Evolutionary conservation across 2,888 invertebrate species (phyloP).

Genomic region (Cactoblastis cactorum): DNA sequence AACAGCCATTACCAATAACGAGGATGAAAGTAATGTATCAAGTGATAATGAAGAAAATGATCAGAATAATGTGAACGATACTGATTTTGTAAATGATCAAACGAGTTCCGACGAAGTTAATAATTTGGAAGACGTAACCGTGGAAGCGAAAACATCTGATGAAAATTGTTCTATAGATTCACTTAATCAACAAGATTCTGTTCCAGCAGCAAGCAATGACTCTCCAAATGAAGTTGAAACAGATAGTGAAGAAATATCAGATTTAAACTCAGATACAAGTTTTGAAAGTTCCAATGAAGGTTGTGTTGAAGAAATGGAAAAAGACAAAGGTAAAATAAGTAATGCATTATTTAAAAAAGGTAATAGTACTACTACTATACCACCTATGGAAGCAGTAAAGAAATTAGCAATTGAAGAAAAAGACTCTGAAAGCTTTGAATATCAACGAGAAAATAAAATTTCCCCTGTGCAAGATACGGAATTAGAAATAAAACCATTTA

Average conservation of each 20-base stretch:
- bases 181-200: background rate
- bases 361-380: too few species aligned
- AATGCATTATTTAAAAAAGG: conserved; percentile 16
- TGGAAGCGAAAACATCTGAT: conserved; percentile 2
- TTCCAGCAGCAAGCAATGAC: conserved; percentile 11
- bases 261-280: background rate
- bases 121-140: conserved; percentile 8
- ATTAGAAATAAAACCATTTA: conserved; percentile 8
- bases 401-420: conserved; percentile 11
- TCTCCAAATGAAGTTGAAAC: background rate
- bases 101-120: conserved; percentile 2
- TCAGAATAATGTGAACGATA: conserved; percentile 7
- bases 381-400: conserved; percentile 29
- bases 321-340: background rate
- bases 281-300: background rate
- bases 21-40: conserved; percentile 3
- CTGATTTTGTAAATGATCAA: conserved; percentile 18
- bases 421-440: conserved; percentile 1
- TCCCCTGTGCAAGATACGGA: background rate
- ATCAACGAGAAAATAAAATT: conserved; percentile 10
- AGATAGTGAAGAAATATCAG: background rate
- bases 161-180: conserved; percentile 7
- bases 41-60: conserved; percentile 7
- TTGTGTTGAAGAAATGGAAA: conserved; percentile 13
- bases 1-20: background rate